phyloP scores from a whole-genome alignment of 2,113 vertebrate species.

The Ibidorhyncha struthersii region DNA sequence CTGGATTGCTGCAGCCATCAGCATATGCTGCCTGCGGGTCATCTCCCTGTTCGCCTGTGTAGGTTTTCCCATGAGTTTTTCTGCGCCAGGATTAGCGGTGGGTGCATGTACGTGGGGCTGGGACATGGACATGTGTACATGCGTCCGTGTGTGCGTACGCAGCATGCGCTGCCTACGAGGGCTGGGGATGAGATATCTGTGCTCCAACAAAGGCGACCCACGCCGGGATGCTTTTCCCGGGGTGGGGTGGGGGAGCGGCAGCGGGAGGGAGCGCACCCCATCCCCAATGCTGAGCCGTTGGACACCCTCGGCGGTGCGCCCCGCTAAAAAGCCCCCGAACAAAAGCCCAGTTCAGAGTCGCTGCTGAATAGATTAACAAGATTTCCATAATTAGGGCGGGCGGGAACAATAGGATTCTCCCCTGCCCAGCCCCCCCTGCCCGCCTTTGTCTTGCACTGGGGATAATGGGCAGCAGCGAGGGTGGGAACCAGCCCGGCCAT shows the following conservation, averaged over 20 bases:
- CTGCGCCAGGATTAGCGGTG: fast-evolving
- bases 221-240: fast-evolving
- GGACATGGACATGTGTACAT: fast-evolving
- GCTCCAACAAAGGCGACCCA: not conserved
- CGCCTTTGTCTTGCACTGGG: slow-evolving; percentile 86
- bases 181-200: fast-evolving
- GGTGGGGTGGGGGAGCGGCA: not conserved
- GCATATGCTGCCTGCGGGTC: fast-evolving
- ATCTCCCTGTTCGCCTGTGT: fast-evolving
- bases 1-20: fast-evolving
- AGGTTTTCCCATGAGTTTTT: fast-evolving
- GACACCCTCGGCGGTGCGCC: slow-evolving; percentile 40
- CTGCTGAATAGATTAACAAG: slow-evolving; percentile 95
- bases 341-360: slow-evolving; percentile 76
- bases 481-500: slow-evolving; percentile 74
- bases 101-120: fast-evolving
- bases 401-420: slow-evolving; percentile 91
- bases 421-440: slow-evolving; percentile 64
- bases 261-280: not conserved
- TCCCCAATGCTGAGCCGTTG: slow-evolving; percentile 32
- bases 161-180: fast-evolving
- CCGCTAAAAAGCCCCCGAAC: slow-evolving; percentile 54
- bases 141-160: fast-evolving
- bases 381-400: slow-evolving; percentile 95
- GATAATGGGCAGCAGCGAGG: slow-evolving; percentile 80